Conservation (phyloP, 2,113 vertebrate species). For the Ceyx melanurus region DNA sequence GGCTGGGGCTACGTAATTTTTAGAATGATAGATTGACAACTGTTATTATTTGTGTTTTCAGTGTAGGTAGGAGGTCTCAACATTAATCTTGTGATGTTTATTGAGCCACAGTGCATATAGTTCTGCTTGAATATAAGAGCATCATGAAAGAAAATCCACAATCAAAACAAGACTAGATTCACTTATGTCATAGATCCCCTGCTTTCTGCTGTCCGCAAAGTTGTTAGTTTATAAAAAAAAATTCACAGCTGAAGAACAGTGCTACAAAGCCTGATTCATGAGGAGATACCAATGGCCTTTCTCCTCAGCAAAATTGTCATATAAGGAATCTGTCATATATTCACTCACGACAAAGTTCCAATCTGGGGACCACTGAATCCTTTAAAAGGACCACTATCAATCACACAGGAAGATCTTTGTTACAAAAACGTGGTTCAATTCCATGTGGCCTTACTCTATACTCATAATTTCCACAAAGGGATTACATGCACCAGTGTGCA, state of each 20-base stretch:
- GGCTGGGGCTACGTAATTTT: background rate
- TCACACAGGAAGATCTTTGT: background rate
- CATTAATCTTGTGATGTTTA: background rate
- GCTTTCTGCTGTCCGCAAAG: background rate
- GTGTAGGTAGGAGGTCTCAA: background rate
- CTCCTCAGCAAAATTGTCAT: background rate
- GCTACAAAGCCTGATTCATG: background rate
- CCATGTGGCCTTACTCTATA: background rate
- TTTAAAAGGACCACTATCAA: background rate
- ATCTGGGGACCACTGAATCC: background rate
- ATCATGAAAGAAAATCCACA: background rate
- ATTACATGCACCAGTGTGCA: fast-evolving
- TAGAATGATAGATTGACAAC: background rate
- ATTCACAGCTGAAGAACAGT: background rate
- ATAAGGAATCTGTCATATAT: background rate
- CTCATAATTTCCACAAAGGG: background rate
- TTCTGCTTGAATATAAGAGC: background rate
- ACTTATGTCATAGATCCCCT: background rate
- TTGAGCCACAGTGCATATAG: background rate
- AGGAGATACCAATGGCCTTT: background rate
- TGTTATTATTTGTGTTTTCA: background rate
- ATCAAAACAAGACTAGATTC: background rate
- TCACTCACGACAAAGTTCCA: background rate
- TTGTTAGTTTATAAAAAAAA: background rate
- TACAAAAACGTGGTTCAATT: background rate